Evolutionary conservation across 2,113 vertebrate species (phyloP), one percentile per base, ranked within the genome.

Genomic region (Barbus barbus): DNA sequence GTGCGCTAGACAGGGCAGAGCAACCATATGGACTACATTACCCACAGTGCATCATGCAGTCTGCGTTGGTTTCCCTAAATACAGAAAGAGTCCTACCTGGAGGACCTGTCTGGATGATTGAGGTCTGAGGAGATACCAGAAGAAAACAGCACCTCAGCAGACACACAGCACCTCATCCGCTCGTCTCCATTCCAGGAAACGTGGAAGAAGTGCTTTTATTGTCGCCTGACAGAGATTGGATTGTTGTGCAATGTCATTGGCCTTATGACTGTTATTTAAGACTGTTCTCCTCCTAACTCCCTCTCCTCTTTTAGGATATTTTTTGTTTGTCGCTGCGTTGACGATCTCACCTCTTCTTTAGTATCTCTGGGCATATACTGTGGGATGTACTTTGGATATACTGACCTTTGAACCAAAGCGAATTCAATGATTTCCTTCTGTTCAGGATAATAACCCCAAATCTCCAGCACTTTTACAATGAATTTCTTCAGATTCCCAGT

Each of bases 401-500:
- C 26, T 28, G 63, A 71, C 82, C 46, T 61, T 89, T 86, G 38
- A 87, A 83, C 88, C 89, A 86, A 89, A 90, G 81, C 86, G 24
- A 77, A 87, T 86, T 87, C 85, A 86, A 85, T 85, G 89, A 78
- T 81, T 86, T 89, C 84, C 82, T 87, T 76, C 80, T 83, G 85
- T 88, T 85, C 89, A 87, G 93, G 94, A 95, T 88, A 87, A 91
- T 86, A 87, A 86, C 2, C 78, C 36, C 63, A 41, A 67, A 82
- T n/a, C 46, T 86, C 69, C 94, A 93, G 91, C 92, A 82, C 83
- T 86, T 93, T 93, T 91, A 92, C 91, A 33, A 91, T 95, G 88
- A 95, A 94, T 93, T 95, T 96, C 0, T 14, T 95, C 76, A 94
- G 92, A 92, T 96, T 97, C 92, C 96, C 91, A 89, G 89, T 97